Percentiles rank a stretch among this genome's conserved stretches.
Evolutionary conservation across 1,140 invertebrate genomes (phyloP).

Genomic region (Leptinotarsa undecemlineata): DNA sequence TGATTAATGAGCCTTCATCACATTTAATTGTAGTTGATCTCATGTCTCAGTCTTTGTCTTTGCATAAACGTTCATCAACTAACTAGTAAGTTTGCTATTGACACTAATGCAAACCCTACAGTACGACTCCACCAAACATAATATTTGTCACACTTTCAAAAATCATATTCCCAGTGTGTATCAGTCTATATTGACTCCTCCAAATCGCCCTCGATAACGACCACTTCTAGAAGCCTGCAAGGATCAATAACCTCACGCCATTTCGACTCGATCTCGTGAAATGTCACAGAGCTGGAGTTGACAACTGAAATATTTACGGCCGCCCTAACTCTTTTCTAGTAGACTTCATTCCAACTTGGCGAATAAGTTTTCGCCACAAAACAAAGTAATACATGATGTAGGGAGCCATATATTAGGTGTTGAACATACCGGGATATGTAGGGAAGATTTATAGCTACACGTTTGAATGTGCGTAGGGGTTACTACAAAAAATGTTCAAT

Average conservation of each 20-base stretch:
- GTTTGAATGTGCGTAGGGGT: constrained; percentile 12
- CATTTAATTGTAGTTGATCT: too few species aligned
- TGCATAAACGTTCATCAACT: too few species aligned
- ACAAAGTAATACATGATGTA: constrained; percentile 45
- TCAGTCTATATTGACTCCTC: too few species aligned
- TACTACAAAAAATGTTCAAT: too few species aligned
- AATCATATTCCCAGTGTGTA: too few species aligned
- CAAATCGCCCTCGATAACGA: too few species aligned
- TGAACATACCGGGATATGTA: constrained; percentile 33
- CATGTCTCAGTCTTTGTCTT: too few species aligned
- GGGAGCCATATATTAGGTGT: constrained; percentile 40
- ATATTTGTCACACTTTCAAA: too few species aligned
- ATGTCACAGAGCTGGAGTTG: constrained; percentile 38
- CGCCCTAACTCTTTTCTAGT: constrained; percentile 40
- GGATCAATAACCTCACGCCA: background rate
- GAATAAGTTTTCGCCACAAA: constrained; percentile 42
- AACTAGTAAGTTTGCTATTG: too few species aligned
- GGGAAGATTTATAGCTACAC: constrained; percentile 29
- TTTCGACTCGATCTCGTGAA: constrained; percentile 21
- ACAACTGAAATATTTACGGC: constrained; percentile 42
- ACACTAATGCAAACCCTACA: too few species aligned
- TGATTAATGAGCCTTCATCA: too few species aligned
- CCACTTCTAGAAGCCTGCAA: background rate
- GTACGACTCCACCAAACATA: too few species aligned
- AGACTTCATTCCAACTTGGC: constrained; percentile 39